Base-by-base conservation (phyloP, 2,797 vertebrate genomes). In the Champsocephalus esox region DNA sequence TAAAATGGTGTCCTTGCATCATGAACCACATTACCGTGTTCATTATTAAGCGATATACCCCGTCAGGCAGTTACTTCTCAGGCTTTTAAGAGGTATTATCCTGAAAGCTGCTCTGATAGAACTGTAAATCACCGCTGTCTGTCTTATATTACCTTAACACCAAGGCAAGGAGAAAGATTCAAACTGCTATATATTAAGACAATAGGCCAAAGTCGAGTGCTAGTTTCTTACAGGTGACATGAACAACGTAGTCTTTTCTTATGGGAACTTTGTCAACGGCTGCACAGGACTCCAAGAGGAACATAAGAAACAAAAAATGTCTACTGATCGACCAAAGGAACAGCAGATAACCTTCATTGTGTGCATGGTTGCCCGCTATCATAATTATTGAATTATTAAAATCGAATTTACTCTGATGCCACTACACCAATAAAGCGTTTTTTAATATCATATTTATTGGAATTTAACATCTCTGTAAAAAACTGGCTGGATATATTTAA, bases 81-180 rank as follows among this genome's bases (percentile, higher is more conserved):
- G 43, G 44, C 59, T 1, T 76, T 64, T 32, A 24, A 46, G 32
- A 72, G 48, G 43, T 54, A 52, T 70, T 43, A 57, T 76, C 44
- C 44, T 16, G 66, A 71, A 79, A 76, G 81, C 34, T 63, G 16
- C n/a, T 65, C 38, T 45, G 21, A 61, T 56, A 19, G 21, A 66
- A 70, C 71, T 32, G 48, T 62, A 51, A 73, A 62, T 66, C 41
- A 46, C 49, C 50, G 12, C 41, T 38, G 19, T 28, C 41, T 44
- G 11, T 21, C 8, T 73, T 80, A 43, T 65, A 43, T 65, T 57
- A 55, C 17, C 50, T 69, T 7, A 7, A 46, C 0, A 58, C 62
- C 66, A 65, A 72, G 34, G 4, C 19, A 65, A 41, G 41, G 2
- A 49, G n/a, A 48, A 64, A 70, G 43, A 76, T 57, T 56, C 12